These are phyloP conservation scores for Prochilodus magdalenae DNA, from an alignment of 2,113 vertebrate species.

Conservation along the genomic window DNA sequence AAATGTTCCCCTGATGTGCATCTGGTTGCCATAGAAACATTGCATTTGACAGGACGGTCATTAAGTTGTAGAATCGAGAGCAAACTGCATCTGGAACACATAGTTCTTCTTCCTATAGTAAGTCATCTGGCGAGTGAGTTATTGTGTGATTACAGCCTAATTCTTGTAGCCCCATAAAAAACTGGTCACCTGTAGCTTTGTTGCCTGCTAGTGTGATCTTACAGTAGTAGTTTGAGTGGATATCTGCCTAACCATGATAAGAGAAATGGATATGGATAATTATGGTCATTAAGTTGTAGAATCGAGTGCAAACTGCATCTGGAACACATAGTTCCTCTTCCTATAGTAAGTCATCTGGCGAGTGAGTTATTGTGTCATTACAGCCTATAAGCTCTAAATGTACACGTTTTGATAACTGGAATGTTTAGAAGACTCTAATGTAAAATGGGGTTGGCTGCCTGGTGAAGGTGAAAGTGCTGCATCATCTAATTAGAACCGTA, in stretches of 20 bases:
- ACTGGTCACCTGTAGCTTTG: no score
- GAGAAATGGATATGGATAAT: no score
- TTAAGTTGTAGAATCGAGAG: neutral
- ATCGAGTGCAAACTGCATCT: neutral
- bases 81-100: neutral
- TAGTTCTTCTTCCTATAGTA: neutral
- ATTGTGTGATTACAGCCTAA: no score
- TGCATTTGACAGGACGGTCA: constrained; percentile 7
- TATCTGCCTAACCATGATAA: no score
- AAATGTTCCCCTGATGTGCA: neutral
- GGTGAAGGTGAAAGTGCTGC: no score
- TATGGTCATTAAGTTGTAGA: constrained; percentile 1
- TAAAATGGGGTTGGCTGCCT: no score
- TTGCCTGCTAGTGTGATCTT: no score
- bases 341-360: neutral
- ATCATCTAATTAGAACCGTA: no score
- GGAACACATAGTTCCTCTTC: neutral
- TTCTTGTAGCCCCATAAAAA: no score
- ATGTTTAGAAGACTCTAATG: neutral
- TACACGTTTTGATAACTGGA: neutral
- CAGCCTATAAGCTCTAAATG: neutral
- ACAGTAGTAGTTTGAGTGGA: no score
- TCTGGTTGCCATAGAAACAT: constrained; percentile 1
- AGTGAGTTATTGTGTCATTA: no score
- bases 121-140: neutral